Evolutionary conservation across 1,140 invertebrate species (phyloP).

Genomic region (Ruditapes philippinarum): DNA sequence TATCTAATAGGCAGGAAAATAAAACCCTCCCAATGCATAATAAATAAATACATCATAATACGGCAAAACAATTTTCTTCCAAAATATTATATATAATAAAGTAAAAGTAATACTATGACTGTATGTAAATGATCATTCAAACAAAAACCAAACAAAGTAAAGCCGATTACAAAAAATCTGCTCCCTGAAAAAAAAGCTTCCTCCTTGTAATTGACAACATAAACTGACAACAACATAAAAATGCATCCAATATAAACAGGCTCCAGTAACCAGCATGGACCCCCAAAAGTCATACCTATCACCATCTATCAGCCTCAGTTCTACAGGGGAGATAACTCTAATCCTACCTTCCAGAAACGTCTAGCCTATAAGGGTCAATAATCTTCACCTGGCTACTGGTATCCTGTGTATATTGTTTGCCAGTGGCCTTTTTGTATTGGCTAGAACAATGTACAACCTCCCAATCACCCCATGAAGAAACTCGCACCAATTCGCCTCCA

Average conservation of each 20-base stretch:
- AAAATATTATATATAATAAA: too few species aligned
- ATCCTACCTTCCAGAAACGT: conserved; percentile 29
- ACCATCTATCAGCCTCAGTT: background rate
- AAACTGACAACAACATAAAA: conserved; percentile 15
- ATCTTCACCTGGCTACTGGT: conserved; percentile 43
- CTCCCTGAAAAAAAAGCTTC: background rate
- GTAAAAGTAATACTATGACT: too few species aligned
- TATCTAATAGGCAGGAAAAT: too few species aligned
- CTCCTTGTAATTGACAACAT: too few species aligned
- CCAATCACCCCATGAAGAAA: conserved; percentile 64
- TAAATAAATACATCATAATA: too few species aligned
- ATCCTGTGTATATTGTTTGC: conserved; percentile 20
- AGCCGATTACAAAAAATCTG: background rate
- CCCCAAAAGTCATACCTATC: background rate
- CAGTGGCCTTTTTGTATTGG: conserved; percentile 50
- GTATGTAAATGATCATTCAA: too few species aligned
- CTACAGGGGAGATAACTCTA: conserved; percentile 28
- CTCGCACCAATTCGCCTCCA: conserved; percentile 49
- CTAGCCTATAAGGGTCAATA: conserved; percentile 26
- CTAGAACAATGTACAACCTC: conserved; percentile 70
- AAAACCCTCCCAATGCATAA: too few species aligned
- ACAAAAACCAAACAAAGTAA: background rate
- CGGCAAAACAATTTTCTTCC: too few species aligned
- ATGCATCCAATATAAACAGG: conserved; percentile 47
- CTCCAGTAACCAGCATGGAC: conserved; percentile 18